phyloP scores from a whole-genome alignment of 2,888 invertebrate genomes.

The Eupithecia subumbrata region DNA sequence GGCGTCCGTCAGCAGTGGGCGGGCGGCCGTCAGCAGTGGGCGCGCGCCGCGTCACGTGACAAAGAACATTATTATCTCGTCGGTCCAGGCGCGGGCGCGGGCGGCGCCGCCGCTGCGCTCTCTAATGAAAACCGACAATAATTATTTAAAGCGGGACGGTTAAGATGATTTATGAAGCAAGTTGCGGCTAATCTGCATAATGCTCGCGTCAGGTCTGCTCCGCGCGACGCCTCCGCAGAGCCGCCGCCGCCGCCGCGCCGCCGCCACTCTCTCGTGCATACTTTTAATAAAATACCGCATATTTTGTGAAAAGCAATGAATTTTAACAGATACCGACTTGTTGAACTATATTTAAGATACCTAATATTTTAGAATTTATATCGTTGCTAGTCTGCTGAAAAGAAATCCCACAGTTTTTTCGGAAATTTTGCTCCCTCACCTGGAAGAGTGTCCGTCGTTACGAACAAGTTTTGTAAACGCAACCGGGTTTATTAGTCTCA shows the following conservation, averaged over 20 bases:
- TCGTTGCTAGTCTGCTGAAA: not conserved
- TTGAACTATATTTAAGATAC: too few relatives aligned
- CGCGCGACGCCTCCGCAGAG: slow-evolving; percentile 1
- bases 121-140: slow-evolving; percentile 55
- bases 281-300: not conserved
- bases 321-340: too few relatives aligned
- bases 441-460: not conserved
- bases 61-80: slow-evolving; percentile 16
- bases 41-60: not conserved
- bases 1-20: too few relatives aligned
- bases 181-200: slow-evolving; percentile 60
- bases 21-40: too few relatives aligned
- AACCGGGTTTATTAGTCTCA: not conserved
- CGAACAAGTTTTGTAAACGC: not conserved
- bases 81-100: slow-evolving; percentile 8
- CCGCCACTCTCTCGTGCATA: not conserved
- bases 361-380: not conserved
- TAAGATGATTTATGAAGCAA: slow-evolving; percentile 59
- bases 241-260: slow-evolving; percentile 6
- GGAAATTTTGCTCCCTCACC: not conserved
- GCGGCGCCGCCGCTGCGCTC: not conserved
- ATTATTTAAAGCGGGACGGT: slow-evolving; percentile 59
- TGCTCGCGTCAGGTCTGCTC: slow-evolving; percentile 30
- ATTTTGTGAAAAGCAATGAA: not conserved
- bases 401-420: not conserved